phyloP scores from a whole-genome alignment of 2,888 invertebrate species.

The Sarcophaga carnaria region DNA sequence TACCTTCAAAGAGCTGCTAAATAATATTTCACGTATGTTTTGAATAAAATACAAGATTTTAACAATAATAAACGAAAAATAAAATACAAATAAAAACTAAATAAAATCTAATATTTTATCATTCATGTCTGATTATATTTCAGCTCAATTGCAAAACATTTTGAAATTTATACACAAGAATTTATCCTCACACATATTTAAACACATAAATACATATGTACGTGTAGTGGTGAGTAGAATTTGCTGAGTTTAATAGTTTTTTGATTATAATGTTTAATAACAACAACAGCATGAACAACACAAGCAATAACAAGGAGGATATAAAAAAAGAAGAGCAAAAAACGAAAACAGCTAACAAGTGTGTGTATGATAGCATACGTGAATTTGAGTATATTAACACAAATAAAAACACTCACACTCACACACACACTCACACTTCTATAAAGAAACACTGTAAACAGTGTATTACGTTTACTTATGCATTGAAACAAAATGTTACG shows the following conservation, averaged over 20 bases:
- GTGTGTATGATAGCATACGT: neutral
- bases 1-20: no score
- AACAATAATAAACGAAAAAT: no score
- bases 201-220: conserved; percentile 4
- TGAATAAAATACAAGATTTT: no score
- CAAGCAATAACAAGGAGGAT: neutral
- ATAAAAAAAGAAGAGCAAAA: conserved; percentile 16
- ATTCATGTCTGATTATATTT: no score
- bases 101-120: no score
- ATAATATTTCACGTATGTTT: no score
- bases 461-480: neutral
- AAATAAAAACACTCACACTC: neutral
- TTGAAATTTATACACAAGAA: no score
- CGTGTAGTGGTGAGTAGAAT: conserved; percentile 18
- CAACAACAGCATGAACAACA: conserved; percentile 22
- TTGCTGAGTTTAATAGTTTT: conserved; percentile 60
- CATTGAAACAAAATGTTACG: neutral
- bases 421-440: neutral
- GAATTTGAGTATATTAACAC: conserved; percentile 25
- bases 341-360: no score
- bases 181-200: no score
- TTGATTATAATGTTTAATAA: conserved; percentile 58
- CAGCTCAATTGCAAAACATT: no score
- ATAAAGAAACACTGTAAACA: neutral
- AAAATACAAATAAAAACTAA: no score